Conservation (phyloP, 2,797 vertebrate genomes). For the Hafferia zeledoni region DNA sequence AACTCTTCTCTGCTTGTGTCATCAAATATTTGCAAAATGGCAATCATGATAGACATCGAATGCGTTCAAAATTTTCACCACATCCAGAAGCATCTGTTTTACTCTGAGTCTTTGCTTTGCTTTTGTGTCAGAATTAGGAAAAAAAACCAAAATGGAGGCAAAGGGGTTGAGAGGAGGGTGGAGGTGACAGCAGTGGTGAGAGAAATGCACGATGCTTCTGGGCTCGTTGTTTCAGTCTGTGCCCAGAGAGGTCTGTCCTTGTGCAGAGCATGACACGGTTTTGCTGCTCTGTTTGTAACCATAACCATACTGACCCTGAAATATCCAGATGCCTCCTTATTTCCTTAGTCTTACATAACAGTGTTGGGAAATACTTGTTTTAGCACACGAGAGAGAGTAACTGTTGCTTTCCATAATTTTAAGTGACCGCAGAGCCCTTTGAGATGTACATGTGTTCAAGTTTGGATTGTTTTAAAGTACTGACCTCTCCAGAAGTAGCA, state of each 20-base stretch:
- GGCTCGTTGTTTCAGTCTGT: not conserved
- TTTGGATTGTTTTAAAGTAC: not conserved
- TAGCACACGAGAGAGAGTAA: not conserved
- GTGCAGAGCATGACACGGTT: not conserved
- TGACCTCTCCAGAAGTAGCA: not conserved
- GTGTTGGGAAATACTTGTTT: not conserved
- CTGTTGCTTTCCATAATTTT: slow-evolving; percentile 29
- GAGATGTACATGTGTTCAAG: not conserved
- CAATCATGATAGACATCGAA: not conserved
- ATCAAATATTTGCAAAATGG: not conserved
- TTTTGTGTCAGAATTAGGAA: not conserved
- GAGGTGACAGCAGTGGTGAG: fast-evolving
- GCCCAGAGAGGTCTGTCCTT: not conserved
- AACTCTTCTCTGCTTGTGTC: not conserved
- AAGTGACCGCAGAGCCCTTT: not conserved
- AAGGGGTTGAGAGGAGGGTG: not conserved
- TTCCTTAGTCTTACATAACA: not conserved
- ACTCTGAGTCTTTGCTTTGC: not conserved
- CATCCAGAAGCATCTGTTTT: not conserved
- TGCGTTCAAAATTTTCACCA: not conserved
- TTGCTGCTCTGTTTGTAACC: not conserved
- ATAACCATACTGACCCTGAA: not conserved
- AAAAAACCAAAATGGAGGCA: not conserved
- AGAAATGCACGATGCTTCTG: not conserved
- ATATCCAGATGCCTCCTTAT: not conserved